Evolutionary conservation across 2,113 vertebrate species (phyloP).

Genomic region (Illadopsis cleaveri): DNA sequence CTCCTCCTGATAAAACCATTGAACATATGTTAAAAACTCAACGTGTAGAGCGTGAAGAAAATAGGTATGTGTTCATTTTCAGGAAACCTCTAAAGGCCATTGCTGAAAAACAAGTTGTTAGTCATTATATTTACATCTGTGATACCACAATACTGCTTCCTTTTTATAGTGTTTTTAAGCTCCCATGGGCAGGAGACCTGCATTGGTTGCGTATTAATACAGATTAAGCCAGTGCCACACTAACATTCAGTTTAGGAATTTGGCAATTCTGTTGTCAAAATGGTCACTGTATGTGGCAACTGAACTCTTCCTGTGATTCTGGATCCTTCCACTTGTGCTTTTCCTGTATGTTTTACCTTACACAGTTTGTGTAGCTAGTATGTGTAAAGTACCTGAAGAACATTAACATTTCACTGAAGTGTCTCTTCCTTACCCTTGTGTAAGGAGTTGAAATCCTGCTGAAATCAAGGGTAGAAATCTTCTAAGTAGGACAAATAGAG

Average conservation of each 20-base stretch:
- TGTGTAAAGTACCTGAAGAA: not conserved
- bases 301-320: not conserved
- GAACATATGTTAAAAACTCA: not conserved
- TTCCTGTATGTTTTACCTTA: not conserved
- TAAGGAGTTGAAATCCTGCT: not conserved
- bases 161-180: not conserved
- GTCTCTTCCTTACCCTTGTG: not conserved
- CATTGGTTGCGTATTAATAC: slow-evolving; percentile 28
- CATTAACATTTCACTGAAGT: not conserved
- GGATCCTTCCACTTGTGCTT: not conserved
- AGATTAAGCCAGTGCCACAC: not conserved
- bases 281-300: not conserved
- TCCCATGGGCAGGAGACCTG: not conserved
- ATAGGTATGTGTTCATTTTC: not conserved
- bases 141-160: not conserved
- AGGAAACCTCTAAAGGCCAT: not conserved
- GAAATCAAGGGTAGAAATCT: not conserved
- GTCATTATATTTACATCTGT: not conserved
- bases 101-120: not conserved
- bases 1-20: not conserved
- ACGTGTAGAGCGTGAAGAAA: not conserved
- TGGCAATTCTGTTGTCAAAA: not conserved
- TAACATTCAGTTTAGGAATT: slow-evolving; percentile 18
- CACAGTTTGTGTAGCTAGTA: not conserved
- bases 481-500: not conserved